Conservation (phyloP, 2,113 vertebrate genomes). For the Entelurus aequoreus region DNA sequence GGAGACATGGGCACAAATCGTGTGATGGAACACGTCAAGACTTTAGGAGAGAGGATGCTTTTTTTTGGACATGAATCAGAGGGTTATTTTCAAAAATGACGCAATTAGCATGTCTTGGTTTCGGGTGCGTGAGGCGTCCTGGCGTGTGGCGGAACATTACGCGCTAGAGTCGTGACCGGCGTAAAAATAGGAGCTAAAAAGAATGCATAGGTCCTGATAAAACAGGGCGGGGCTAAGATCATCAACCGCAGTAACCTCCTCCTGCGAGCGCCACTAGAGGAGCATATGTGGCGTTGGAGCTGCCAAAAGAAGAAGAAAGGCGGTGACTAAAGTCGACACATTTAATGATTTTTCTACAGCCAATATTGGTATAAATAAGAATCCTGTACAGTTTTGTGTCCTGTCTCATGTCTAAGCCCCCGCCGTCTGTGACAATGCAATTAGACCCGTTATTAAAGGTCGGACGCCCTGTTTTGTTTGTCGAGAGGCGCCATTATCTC, state of each 20-base stretch:
- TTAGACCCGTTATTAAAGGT: not conserved
- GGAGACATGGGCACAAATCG: too few relatives aligned
- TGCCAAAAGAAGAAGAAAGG: conserved; percentile 2
- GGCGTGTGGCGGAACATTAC: conserved; percentile 29
- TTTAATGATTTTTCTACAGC: too few relatives aligned
- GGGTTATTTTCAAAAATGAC: too few relatives aligned
- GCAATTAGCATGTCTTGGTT: too few relatives aligned
- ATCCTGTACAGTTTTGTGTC: conserved; percentile 21
- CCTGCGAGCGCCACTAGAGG: not conserved
- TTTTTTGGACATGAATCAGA: too few relatives aligned
- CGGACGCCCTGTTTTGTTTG: not conserved
- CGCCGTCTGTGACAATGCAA: conserved; percentile 21
- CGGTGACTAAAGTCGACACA: too few relatives aligned
- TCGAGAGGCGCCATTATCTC: not conserved
- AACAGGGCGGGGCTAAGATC: not conserved
- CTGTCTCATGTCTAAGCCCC: conserved; percentile 28
- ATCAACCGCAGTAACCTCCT: conserved; percentile 36
- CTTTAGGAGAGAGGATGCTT: too few relatives aligned
- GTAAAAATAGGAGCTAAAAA: not conserved
- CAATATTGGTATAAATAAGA: conserved; percentile 46
- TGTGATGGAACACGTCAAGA: too few relatives aligned
- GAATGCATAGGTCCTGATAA: not conserved
- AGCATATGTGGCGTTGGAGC: conserved; percentile 60
- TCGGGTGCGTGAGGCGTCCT: conserved; percentile 2
- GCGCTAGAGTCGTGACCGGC: conserved; percentile 41